Base-by-base conservation (phyloP, 1,140 invertebrate species). In the Bacillus rossius region DNA sequence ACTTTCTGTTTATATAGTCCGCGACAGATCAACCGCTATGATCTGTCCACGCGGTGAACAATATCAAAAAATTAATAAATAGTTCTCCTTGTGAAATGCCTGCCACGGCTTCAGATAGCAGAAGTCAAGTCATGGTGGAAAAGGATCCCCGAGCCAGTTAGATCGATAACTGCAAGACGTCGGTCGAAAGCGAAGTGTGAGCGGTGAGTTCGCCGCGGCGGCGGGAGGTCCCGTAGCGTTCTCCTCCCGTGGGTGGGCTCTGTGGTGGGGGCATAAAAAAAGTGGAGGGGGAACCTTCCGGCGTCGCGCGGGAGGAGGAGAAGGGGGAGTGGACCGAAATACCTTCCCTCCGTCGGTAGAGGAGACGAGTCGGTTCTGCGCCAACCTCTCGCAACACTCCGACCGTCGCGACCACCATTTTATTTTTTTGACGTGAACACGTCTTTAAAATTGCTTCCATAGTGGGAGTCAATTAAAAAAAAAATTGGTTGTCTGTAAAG, bases 161-260 rank as follows among this genome's bases (percentile, higher is more conserved):
- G 70, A 84, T 85, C 34, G 16, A 22, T 51, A 40, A 37, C 38
- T 29, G 84, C 84, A 87, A 89, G 87, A 88, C 87, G 87, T 89
- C 86, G 87, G 84, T 89, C 86, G 87, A 86, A 86, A 86, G 84
- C 83, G 83, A 86, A 84, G 85, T 84, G 84, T 82, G 81, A 84
- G 83, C 83, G 83, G 83, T 83, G 82, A 85, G 82, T 86, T 82
- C 67, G 60, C 51, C 41, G 37, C 49, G 47, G 26, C 17, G 29
- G 5, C 5, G 29, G 5, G 29, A 10, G 29, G 10, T 4, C 69
- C 71, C 65, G 69, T 69, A 65, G 65, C 63, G 68, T 72, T 69
- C 71, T 72, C 68, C 68, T 70, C 70, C 59, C 66, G 29, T 59
- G 55, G 60, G 59, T 57, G 53, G 58, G 49, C n/a, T n/a, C n/a